Base-by-base conservation (phyloP, 2,797 vertebrate species). In the Anguilla megastoma region DNA sequence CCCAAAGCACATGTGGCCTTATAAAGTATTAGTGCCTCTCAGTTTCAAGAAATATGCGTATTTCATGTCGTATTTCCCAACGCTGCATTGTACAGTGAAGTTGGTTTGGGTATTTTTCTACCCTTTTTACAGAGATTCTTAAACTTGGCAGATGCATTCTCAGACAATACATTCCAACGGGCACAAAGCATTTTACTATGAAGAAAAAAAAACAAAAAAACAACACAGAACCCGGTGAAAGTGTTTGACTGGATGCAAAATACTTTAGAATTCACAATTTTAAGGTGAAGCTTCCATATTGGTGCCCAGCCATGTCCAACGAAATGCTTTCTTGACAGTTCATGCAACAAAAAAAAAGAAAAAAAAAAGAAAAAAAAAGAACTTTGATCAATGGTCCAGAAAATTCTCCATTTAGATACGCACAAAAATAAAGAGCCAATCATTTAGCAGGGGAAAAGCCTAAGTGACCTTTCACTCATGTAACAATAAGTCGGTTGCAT, bases 1-100 rank as follows among this genome's bases (percentile, higher is more conserved):
- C 58, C 74, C 84, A 56, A 87, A 87, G 58, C 89, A 90, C 79
- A 88, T 90, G 88, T 87, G 33, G 50, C 86, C 86, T 30, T 8
- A 85, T 69, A 76, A 89, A 89, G 74, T 85, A 79, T 74, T 54
- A 36, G 50, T 69, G 71, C 88, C 89, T 58, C 82, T 83, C 54
- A 79, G 80, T 54, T 76, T 52, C 54, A 41, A 74, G 82, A 18
- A 45, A 56, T 74, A 33, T 36, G 60, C 48, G 24, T 48, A 33
- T 74, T 74, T 74, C 66, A 74, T 76, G 48, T 74, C 27, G 27
- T 52, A 66, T n/a, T 82, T 3, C 45, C 5, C 41, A 45, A 80
- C 5, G 24, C 18, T 80, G 41, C 76, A 45, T 41, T 80, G 76
- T 80, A 48, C 36, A 80, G 33, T 41, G 2, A 45, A 45, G 33